Conservation (phyloP, 2,797 vertebrate species). For the Sebastes taczanowskii region DNA sequence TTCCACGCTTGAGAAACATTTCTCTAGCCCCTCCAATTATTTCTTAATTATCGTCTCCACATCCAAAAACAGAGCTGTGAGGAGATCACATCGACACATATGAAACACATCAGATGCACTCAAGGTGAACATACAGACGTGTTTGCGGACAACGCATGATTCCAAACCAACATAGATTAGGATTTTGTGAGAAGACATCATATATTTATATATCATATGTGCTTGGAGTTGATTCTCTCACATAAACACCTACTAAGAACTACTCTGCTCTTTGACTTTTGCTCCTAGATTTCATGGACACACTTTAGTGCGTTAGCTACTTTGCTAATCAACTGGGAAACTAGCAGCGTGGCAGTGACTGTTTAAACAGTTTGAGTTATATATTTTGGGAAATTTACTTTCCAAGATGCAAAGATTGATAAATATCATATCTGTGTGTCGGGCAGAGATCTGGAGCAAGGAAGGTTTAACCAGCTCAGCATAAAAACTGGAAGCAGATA, state of each 20-base stretch:
- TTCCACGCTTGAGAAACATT: constrained; percentile 88
- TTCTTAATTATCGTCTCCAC: constrained; percentile 87
- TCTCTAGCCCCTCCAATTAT: constrained; percentile 89
- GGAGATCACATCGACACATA: constrained; percentile 27
- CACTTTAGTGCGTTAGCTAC: not conserved
- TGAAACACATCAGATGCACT: constrained; percentile 26
- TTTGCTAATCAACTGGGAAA: not conserved
- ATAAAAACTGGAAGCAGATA: not conserved
- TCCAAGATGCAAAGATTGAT: not conserved
- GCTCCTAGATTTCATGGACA: not conserved
- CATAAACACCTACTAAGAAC: not conserved
- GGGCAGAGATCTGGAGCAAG: not conserved
- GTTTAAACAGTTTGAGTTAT: not conserved
- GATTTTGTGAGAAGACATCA: not conserved
- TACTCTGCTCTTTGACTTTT: not conserved
- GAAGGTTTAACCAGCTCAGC: not conserved
- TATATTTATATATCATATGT: not conserved
- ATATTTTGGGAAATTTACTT: not conserved
- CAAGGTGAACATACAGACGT: constrained; percentile 25
- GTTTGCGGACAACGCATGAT: not conserved
- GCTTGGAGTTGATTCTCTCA: not conserved
- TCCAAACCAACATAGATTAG: not conserved
- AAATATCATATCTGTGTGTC: not conserved
- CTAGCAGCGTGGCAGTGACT: not conserved
- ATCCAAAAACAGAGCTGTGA: constrained; percentile 77